Base-by-base conservation (phyloP, 2,113 vertebrate species). In the Zosterops japonicus region DNA sequence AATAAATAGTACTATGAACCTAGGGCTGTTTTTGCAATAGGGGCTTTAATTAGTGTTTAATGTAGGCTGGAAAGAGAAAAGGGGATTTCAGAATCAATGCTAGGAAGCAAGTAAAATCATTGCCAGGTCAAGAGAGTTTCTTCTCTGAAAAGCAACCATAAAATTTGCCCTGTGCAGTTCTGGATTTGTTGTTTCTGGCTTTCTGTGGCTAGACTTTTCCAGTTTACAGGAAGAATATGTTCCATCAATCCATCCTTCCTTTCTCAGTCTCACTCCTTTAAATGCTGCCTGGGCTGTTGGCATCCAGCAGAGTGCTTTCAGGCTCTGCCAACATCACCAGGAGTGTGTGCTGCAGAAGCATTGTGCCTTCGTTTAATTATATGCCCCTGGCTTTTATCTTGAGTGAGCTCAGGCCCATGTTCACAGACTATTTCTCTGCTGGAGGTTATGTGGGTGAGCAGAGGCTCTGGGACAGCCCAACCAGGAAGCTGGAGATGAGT, bases 131-230 rank as follows among this genome's bases (percentile, higher is more conserved):
- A 71, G n/a, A 90, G 71, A 63, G 19, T 71, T 60, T 47, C 50
- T 93, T 71, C 27, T 91, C 44, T 94, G 52, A 63, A 86, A 92
- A 93, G 42, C 29, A 89, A 15, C 35, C 80, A 68, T 0, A 1
- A 84, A 89, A 75, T 75, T 87, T 91, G 35, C 57, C 46, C 44
- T 33, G 39, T 0, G 0, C 24, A 11, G 24, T 33, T 87, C 49
- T 69, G 61, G 36, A 64, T 92, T 89, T 90, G 60, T 89, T 93
- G 39, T 71, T 93, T 87, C 74, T 96, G 74, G 31, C 53, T 69
- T 20, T 24, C 77, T 75, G 35, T 72, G 47, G 60, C 84, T 61
- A 82, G 81, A 55, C 15, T 56, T 87, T 56, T 91, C 60, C 25
- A 71, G 47, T 71, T 78, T 82, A 82, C 53, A 89, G 83, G 68